Conservation (phyloP, 2,113 vertebrate genomes). For the Paedocypris sp. region DNA sequence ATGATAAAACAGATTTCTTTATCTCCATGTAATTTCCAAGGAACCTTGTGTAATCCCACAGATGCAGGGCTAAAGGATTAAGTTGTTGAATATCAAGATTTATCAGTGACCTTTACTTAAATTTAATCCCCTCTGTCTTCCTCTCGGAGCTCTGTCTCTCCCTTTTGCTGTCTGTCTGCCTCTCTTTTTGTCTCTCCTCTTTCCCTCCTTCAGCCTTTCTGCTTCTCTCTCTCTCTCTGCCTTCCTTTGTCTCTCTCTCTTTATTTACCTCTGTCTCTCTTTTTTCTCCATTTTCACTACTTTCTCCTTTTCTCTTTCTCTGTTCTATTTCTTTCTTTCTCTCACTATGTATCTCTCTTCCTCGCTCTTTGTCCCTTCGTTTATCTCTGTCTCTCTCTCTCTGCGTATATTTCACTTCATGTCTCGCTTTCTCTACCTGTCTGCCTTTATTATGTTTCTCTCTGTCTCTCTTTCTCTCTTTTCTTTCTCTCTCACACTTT, state of each 20-base stretch:
- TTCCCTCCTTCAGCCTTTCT: neutral
- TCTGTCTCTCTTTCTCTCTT: no score
- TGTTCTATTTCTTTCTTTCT: no score
- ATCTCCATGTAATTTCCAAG: neutral
- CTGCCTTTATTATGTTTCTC: no score
- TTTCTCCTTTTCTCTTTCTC: no score
- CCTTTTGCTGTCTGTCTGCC: no score
- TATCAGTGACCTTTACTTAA: slow-evolving; percentile 13
- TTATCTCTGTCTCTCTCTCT: no score
- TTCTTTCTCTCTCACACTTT: neutral
- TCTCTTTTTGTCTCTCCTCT: no score
- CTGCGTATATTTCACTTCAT: no score
- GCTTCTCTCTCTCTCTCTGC: neutral
- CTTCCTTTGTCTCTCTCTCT: neutral
- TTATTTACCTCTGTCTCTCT: no score
- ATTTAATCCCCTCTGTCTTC: neutral
- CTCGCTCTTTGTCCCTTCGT: no score
- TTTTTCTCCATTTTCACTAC: no score
- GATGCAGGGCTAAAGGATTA: neutral
- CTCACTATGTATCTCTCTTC: neutral
- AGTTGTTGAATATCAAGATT: slow-evolving; percentile 4
- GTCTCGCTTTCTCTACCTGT: no score
- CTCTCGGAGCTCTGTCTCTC: neutral
- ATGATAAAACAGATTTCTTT: slow-evolving; percentile 3
- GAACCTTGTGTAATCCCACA: neutral